A percentile compares a stretch with the other conserved stretches of the same genome.
Evolutionary conservation across 1,140 invertebrate genomes (phyloP).

Genomic region (Papilio polyxenes): DNA sequence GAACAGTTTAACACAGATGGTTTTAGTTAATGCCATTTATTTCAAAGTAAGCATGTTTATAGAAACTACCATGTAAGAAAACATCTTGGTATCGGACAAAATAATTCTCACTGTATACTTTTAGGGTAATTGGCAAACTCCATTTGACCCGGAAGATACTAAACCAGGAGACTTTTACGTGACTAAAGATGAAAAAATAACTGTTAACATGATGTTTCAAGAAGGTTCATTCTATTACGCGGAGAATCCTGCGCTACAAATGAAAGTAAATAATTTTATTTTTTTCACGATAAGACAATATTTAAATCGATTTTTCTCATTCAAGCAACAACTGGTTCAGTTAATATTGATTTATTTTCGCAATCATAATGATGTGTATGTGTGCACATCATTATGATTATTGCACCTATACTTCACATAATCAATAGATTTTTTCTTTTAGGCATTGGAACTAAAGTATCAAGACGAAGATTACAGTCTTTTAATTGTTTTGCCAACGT

Average conservation of each 20-base stretch:
- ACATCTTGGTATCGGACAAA: background rate
- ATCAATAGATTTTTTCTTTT: constrained; percentile 32
- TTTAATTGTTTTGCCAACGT: constrained; percentile 84
- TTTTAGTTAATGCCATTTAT: constrained; percentile 77
- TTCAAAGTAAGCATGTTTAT: constrained; percentile 69
- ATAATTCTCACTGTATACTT: constrained; percentile 80
- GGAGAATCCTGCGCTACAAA: constrained; percentile 48
- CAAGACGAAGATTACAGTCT: constrained; percentile 82
- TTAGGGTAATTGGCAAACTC: constrained; percentile 84
- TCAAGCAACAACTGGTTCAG: background rate
- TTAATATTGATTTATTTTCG: background rate
- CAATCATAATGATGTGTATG: too few species aligned
- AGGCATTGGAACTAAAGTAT: constrained; percentile 83
- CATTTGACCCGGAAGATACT: constrained; percentile 82
- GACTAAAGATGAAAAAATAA: constrained; percentile 42
- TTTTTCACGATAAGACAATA: background rate
- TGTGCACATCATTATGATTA: too few species aligned
- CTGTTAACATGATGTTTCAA: constrained; percentile 51
- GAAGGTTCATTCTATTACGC: constrained; percentile 50
- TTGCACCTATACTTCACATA: too few species aligned
- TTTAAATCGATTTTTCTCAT: background rate
- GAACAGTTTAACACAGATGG: constrained; percentile 63
- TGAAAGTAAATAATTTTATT: background rate
- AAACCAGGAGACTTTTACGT: constrained; percentile 79
- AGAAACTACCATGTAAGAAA: background rate